A percentile compares a stretch with the other conserved stretches of the same genome.
Evolutionary conservation across 1,140 invertebrate species (phyloP).

Genomic region (Brachionus sp.): DNA sequence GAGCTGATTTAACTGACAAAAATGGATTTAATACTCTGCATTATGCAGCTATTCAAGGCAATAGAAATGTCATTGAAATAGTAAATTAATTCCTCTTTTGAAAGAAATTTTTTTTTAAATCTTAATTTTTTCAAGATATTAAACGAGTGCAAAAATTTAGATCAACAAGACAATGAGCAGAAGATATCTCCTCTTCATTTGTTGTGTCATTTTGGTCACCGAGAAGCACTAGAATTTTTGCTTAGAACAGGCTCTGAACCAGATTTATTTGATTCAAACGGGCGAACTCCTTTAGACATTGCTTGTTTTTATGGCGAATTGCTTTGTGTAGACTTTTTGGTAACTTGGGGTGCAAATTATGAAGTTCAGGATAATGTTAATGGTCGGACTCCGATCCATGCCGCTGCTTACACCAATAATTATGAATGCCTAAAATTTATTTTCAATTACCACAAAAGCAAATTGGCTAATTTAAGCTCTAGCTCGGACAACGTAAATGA

Average conservation of each 20-base stretch:
- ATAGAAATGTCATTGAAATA: conserved; percentile 43
- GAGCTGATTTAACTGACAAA: neutral
- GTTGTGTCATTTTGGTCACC: neutral
- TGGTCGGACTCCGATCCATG: neutral
- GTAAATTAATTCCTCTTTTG: neutral
- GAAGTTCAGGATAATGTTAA: conserved; percentile 1
- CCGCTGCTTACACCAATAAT: conserved; percentile 15
- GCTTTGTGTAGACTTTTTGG: conserved; percentile 30
- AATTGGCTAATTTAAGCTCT: conserved; percentile 5
- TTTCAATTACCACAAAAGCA: neutral
- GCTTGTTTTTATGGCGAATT: conserved; percentile 30
- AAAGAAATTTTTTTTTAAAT: neutral
- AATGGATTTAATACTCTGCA: conserved; percentile 41
- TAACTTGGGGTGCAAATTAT: conserved; percentile 25
- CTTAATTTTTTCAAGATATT: conserved; percentile 28
- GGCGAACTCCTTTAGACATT: conserved; percentile 12
- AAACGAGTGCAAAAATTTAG: neutral
- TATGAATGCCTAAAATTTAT: conserved; percentile 25
- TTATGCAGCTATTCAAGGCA: conserved; percentile 9
- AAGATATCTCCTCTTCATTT: conserved; percentile 14
- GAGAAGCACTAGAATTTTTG: conserved; percentile 21
- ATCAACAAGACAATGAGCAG: conserved; percentile 27
- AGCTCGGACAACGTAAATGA: conserved; percentile 7
- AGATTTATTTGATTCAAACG: neutral
- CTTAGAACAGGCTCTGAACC: neutral